Base-by-base conservation (phyloP, 2,888 invertebrate species). In the Phoenoteleia sp. region DNA sequence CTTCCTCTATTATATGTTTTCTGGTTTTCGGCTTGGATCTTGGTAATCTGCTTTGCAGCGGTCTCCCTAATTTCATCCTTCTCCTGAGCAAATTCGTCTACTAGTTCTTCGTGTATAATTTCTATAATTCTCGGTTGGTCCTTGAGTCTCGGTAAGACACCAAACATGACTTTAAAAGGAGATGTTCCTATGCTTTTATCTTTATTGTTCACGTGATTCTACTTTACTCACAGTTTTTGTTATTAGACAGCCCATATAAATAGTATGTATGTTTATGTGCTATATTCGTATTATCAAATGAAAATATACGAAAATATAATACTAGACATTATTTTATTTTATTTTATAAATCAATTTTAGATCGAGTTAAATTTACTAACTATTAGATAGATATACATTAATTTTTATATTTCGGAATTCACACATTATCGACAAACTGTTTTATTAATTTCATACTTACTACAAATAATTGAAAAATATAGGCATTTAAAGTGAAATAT, bases 401-500 rank as follows among this genome's bases (percentile, higher is more conserved):
- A n/a, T n/a, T 33, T 33, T 33, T 33, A 33, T 33, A 33, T 33
- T 33, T 33, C 11, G 33, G 11, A 11, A 33, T 33, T 33, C 33
- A 33, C 6, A 33, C 11, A n/a, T n/a, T n/a, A n/a, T n/a, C n/a
- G n/a, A n/a, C n/a, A 23, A 52, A 52, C 21, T 29, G 42, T 23
- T 15, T 47, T 49, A 17, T 7, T 9, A 7, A 25, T 42, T 23
- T 15, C n/a, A 17, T 75, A 69, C 64, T 89, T 87, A 93, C 93
- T 72, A 58, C 64, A 69, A 91, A 91, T 3, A 91, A 45, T 47
- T 91, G 90, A 6, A 39, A 82, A 5, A 90, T 74, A 33, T 91
- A 90, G 1, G 47, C 49, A 39, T 86, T 85, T 6, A 93, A 86
- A 3, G 91, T 91, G 3, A 82, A 54, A 66, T 92, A 93, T 42